Percentiles rank a stretch among this genome's conserved stretches.
phyloP scores from a whole-genome alignment of 2,888 invertebrate genomes.

The Ligdia adustata region DNA sequence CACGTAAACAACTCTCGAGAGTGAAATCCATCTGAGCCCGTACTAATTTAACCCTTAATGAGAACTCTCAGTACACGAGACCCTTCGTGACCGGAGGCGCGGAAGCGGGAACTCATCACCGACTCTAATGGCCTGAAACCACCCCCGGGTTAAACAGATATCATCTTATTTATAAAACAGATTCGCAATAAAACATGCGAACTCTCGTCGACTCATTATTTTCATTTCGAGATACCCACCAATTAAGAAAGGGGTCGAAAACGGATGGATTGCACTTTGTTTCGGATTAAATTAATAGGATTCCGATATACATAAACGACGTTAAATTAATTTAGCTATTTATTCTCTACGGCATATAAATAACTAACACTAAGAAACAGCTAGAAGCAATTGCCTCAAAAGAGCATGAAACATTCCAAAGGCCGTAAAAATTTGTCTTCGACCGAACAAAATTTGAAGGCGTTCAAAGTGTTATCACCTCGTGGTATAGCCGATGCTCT shows the following conservation, averaged over 20 bases:
- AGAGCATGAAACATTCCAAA: constrained; percentile 39
- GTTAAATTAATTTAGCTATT: too few species aligned
- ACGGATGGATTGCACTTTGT: constrained; percentile 29
- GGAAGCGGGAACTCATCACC: constrained; percentile 71
- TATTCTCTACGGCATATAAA: too few species aligned
- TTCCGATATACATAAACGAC: constrained; percentile 5
- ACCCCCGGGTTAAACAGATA: constrained; percentile 66
- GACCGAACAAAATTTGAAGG: constrained; percentile 62
- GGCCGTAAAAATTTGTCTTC: constrained; percentile 66
- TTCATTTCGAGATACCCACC: constrained; percentile 36
- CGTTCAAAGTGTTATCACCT: constrained; percentile 75
- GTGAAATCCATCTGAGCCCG: constrained; percentile 55
- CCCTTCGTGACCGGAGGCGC: constrained; percentile 69
- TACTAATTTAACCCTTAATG: constrained; percentile 74
- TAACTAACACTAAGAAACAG: too few species aligned
- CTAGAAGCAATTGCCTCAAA: too few species aligned
- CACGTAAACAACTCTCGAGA: constrained; percentile 56
- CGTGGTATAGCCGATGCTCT: constrained; percentile 72
- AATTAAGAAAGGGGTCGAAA: constrained; percentile 35
- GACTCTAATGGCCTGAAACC: constrained; percentile 70
- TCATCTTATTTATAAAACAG: constrained; percentile 59
- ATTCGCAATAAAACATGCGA: constrained; percentile 50
- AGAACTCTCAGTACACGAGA: constrained; percentile 55
- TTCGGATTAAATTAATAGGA: constrained; percentile 8
- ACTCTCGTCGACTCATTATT: constrained; percentile 44